Evolutionary conservation across 1,140 invertebrate genomes (phyloP).

Genomic region (Anastrepha obliqua): DNA sequence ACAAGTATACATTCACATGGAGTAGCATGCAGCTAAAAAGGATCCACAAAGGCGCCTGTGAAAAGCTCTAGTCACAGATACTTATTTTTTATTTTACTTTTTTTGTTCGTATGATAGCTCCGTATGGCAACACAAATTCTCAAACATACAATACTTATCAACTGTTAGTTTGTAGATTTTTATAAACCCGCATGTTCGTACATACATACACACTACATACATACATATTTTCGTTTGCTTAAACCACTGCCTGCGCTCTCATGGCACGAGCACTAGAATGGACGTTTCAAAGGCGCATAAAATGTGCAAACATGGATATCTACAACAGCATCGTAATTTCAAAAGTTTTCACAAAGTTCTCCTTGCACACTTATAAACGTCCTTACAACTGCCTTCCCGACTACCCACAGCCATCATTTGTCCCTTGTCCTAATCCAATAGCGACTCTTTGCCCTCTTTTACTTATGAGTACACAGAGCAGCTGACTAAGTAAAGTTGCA

Average conservation of each 20-base stretch:
- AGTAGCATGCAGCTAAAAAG: neutral
- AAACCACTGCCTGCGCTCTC: neutral
- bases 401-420: neutral
- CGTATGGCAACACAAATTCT: neutral
- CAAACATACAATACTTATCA: neutral
- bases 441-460: neutral
- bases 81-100: neutral
- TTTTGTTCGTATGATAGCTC: neutral
- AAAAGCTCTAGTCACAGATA: slow-evolving; percentile 7
- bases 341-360: slow-evolving; percentile 8
- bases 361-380: slow-evolving; percentile 8
- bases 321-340: slow-evolving; percentile 1
- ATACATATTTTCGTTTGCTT: neutral
- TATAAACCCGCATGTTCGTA: neutral
- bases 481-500: slow-evolving; percentile 22
- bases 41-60: neutral
- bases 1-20: neutral
- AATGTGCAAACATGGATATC: neutral
- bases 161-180: neutral
- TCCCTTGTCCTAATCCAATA: neutral
- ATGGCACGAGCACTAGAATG: neutral
- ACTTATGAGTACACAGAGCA: neutral
- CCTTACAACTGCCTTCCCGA: neutral
- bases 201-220: neutral
- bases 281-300: neutral